phyloP scores from a whole-genome alignment of 2,797 vertebrate genomes.

The Xiphophorus birchmanni region DNA sequence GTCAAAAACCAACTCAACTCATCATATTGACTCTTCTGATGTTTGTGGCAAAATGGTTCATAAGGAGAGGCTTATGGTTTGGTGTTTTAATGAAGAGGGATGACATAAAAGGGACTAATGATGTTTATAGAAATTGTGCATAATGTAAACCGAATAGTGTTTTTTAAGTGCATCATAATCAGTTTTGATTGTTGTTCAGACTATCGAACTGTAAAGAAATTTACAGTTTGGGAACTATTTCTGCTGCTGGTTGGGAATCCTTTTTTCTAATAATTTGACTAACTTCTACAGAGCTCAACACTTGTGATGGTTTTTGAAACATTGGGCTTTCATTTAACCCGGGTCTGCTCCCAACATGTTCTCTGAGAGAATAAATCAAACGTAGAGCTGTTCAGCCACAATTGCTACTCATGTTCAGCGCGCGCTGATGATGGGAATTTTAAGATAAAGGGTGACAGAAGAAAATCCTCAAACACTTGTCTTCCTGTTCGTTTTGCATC shows the following conservation, averaged over 20 bases:
- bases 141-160: background rate
- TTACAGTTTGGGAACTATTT: background rate
- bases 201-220: background rate
- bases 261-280: background rate
- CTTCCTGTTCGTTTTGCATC: background rate
- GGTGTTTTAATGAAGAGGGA: background rate
- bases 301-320: background rate
- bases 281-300: background rate
- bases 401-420: background rate
- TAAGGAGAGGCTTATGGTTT: background rate
- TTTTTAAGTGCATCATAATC: background rate
- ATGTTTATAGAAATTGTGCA: background rate
- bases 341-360: background rate
- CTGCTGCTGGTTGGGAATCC: background rate
- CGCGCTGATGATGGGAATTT: background rate
- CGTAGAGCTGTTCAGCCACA: background rate
- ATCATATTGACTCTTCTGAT: background rate
- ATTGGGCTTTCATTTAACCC: background rate
- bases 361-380: slow-evolving; percentile 2
- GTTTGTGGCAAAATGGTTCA: background rate
- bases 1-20: background rate
- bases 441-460: background rate
- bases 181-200: background rate
- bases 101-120: background rate
- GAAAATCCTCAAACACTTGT: background rate